Evolutionary conservation across 1,140 invertebrate genomes (phyloP).

Genomic region (Papilio dardanus): DNA sequence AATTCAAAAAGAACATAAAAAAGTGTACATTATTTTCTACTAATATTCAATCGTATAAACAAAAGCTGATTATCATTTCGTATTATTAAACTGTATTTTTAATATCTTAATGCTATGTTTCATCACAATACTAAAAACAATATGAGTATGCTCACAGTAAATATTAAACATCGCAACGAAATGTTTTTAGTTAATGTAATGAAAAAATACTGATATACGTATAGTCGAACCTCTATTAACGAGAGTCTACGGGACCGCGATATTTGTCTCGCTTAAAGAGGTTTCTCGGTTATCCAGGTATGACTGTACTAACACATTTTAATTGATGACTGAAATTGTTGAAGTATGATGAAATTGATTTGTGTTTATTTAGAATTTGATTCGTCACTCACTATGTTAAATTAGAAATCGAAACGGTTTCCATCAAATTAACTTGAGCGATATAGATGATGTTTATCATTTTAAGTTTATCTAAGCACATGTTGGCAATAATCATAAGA

Average conservation of each 20-base stretch:
- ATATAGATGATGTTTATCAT: not conserved
- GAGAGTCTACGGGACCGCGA: too few relatives aligned
- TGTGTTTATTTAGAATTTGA: not conserved
- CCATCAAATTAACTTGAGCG: not conserved
- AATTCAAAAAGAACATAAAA: too few relatives aligned
- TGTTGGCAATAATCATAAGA: not conserved
- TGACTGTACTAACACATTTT: not conserved
- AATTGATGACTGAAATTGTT: not conserved
- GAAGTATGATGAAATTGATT: not conserved
- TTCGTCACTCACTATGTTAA: not conserved
- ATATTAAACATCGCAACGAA: not conserved
- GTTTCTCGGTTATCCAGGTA: too few relatives aligned
- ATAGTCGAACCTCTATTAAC: too few relatives aligned
- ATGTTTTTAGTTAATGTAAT: constrained; percentile 1
- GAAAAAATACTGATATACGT: not conserved
- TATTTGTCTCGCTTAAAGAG: too few relatives aligned
- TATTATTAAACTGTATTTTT: too few relatives aligned
- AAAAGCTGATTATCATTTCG: too few relatives aligned
- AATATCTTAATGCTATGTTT: not conserved
- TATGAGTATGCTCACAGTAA: not conserved
- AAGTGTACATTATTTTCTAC: too few relatives aligned
- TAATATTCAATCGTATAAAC: too few relatives aligned
- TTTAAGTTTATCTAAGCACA: not conserved
- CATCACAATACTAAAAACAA: not conserved
- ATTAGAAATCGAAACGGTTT: not conserved